Percentiles rank a stretch among this genome's conserved stretches.
Evolutionary conservation across 2,888 invertebrate species (phyloP).

Genomic region (Temnothorax rugatulus): DNA sequence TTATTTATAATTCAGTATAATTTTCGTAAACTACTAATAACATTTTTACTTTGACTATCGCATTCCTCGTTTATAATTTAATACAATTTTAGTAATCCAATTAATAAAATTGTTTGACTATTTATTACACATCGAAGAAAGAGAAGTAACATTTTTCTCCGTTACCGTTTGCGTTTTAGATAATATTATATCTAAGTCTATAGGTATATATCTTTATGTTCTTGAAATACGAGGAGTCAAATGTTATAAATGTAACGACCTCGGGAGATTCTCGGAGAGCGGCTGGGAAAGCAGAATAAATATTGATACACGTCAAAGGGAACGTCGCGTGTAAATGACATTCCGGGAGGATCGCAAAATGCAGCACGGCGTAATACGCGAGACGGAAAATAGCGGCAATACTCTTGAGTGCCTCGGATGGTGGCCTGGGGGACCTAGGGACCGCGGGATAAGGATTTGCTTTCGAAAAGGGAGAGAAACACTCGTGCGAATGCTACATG

Average conservation of each 20-base stretch:
- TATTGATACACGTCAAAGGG: slow-evolving; percentile 50
- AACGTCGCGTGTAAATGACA: slow-evolving; percentile 78
- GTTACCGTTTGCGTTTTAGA: neutral
- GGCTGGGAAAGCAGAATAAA: slow-evolving; percentile 49
- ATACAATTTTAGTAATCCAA: neutral
- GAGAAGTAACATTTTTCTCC: neutral
- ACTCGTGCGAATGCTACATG: slow-evolving; percentile 77
- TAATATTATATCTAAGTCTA: slow-evolving; percentile 15
- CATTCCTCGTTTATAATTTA: neutral
- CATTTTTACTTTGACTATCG: neutral
- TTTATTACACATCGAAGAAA: neutral
- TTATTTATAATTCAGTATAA: neutral
- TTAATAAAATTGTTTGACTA: neutral
- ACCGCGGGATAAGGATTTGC: slow-evolving; percentile 81
- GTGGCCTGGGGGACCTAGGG: slow-evolving; percentile 76
- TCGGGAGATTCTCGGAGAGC: slow-evolving; percentile 7
- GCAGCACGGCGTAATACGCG: slow-evolving; percentile 66
- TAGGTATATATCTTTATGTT: neutral
- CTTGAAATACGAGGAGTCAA: slow-evolving; percentile 27
- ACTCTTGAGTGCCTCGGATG: slow-evolving; percentile 83
- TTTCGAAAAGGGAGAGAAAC: slow-evolving; percentile 81
- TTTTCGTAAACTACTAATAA: neutral
- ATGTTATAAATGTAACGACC: slow-evolving; percentile 42
- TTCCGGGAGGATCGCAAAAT: slow-evolving; percentile 72
- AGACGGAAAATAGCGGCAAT: slow-evolving; percentile 82